Evolutionary conservation across 2,113 vertebrate species (phyloP).

Genomic region (Heliornis fulica): DNA sequence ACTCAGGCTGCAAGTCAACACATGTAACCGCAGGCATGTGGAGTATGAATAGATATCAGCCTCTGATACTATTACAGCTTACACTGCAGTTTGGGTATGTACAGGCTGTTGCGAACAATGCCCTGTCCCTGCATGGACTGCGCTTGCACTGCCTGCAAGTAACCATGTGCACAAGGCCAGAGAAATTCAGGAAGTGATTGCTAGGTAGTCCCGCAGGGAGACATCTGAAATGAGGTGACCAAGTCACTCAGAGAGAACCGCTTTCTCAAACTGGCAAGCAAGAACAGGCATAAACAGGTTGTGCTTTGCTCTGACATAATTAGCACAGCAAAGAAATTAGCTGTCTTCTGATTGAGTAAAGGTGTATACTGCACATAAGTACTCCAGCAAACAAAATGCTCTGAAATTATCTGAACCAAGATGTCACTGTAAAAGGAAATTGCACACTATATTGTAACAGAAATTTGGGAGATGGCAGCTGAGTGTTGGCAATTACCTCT

Average conservation of each 20-base stretch:
- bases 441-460: neutral
- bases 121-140: neutral
- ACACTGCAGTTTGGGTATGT: neutral
- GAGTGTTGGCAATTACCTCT: neutral
- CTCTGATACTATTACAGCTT: neutral
- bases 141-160: neutral
- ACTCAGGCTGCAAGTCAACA: slow-evolving; percentile 6
- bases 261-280: slow-evolving; percentile 4
- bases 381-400: slow-evolving; percentile 3
- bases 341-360: slow-evolving; percentile 20
- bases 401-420: slow-evolving; percentile 2
- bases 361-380: neutral
- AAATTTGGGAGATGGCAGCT: neutral
- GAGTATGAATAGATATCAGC: neutral
- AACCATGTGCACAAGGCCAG: neutral
- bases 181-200: neutral
- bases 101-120: neutral
- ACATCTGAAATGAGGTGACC: neutral
- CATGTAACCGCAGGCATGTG: slow-evolving; percentile 23
- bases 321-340: slow-evolving; percentile 33
- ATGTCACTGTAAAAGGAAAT: neutral
- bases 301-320: slow-evolving; percentile 31
- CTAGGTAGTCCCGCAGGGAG: neutral
- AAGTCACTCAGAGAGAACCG: neutral
- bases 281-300: neutral